Conservation (phyloP, 2,888 invertebrate genomes). For the Myopa tessellatipennis region DNA sequence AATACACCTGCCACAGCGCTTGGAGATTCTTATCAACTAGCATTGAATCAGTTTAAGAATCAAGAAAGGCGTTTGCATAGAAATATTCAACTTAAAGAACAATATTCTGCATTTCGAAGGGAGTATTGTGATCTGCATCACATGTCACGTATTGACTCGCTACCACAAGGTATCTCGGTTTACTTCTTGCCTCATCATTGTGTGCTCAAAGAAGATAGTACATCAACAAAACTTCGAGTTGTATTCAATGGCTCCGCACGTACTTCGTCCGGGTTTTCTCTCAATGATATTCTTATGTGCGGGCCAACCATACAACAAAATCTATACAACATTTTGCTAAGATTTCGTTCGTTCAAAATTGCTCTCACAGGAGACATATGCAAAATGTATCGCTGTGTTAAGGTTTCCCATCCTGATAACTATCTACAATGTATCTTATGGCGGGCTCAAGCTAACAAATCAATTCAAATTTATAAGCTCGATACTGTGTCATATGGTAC, state of each 20-base stretch:
- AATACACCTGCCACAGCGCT: not conserved
- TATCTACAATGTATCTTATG: constrained; percentile 45
- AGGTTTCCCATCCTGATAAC: constrained; percentile 32
- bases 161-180: not conserved
- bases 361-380: constrained; percentile 45
- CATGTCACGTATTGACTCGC: constrained; percentile 7
- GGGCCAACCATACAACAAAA: not conserved
- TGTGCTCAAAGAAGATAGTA: constrained; percentile 17
- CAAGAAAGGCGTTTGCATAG: not conserved
- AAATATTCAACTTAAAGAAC: not conserved
- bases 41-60: not conserved
- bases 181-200: constrained; percentile 16
- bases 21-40: constrained; percentile 38
- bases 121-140: constrained; percentile 4
- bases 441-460: constrained; percentile 31
- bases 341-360: constrained; percentile 6
- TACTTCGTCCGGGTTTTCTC: constrained; percentile 8
- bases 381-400: constrained; percentile 43
- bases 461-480: constrained; percentile 34
- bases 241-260: constrained; percentile 32
- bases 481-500: constrained; percentile 39
- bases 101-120: constrained; percentile 14
- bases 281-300: not conserved
- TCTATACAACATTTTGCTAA: not conserved
- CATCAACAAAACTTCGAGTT: constrained; percentile 32